These are phyloP conservation scores for Neelides sp. DNA, from an alignment of 1,140 invertebrate genomes.

Conservation along the genomic window DNA sequence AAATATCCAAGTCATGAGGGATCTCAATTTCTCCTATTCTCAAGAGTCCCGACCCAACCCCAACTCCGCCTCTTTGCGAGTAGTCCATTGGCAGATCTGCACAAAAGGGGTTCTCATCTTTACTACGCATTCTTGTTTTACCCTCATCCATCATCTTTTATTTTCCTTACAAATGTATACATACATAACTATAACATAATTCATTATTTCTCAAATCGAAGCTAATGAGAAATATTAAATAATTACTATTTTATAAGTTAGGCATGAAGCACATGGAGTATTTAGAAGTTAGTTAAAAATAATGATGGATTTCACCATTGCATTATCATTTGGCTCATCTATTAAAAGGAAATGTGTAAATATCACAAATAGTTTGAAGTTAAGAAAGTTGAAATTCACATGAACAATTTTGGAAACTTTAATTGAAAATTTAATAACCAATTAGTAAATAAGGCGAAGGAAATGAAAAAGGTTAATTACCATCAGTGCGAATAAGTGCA, in stretches of 20 bases:
- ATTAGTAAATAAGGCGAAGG: background rate
- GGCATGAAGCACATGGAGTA: background rate
- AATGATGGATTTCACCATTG: too few relatives aligned
- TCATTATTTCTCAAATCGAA: background rate
- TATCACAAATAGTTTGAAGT: too few relatives aligned
- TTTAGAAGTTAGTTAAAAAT: too few relatives aligned
- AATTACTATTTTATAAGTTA: background rate
- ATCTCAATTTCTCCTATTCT: too few relatives aligned
- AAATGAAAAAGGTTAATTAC: constrained; percentile 1
- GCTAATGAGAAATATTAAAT: background rate
- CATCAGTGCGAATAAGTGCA: constrained; percentile 4
- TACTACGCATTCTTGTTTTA: background rate
- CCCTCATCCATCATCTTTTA: background rate
- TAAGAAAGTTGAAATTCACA: too few relatives aligned
- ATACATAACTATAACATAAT: background rate
- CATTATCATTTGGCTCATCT: too few relatives aligned
- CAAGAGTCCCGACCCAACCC: background rate
- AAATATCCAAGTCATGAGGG: too few relatives aligned
- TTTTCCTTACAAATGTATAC: background rate
- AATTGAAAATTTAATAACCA: background rate
- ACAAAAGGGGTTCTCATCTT: background rate
- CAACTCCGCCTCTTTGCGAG: constrained; percentile 13
- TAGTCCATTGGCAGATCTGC: constrained; percentile 28
- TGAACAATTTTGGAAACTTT: too few relatives aligned
- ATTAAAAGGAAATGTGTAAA: too few relatives aligned